Conservation (phyloP, 2,113 vertebrate genomes). For the Xyliphius kryptos region DNA sequence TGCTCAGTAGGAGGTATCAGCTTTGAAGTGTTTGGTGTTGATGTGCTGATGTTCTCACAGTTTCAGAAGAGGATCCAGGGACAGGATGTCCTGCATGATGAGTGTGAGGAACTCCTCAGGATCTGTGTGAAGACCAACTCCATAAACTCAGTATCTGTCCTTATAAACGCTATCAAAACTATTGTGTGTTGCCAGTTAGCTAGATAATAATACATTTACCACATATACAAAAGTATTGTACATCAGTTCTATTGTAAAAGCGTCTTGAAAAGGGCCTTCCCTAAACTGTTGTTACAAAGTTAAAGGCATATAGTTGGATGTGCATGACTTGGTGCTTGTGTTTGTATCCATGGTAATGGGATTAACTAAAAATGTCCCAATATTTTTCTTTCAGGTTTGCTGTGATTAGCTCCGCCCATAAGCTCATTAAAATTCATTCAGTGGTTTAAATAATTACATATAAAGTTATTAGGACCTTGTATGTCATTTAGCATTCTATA, state of each 20-base stretch:
- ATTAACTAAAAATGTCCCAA: too few relatives aligned
- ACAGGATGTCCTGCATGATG: slow-evolving; percentile 78
- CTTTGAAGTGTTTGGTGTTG: neutral
- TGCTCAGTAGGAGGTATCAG: neutral
- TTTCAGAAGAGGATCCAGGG: slow-evolving; percentile 77
- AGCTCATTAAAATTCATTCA: too few relatives aligned
- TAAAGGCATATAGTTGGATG: neutral
- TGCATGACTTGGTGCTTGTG: neutral
- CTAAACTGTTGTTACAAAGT: neutral
- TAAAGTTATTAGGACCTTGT: too few relatives aligned
- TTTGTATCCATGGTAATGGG: neutral
- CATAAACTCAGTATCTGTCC: neutral
- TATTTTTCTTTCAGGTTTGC: too few relatives aligned
- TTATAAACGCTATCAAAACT: neutral
- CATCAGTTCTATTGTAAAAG: neutral
- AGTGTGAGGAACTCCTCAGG: slow-evolving; percentile 85
- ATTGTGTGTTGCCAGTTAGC: neutral
- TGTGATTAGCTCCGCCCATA: too few relatives aligned
- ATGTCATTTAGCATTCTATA: too few relatives aligned
- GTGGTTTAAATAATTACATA: too few relatives aligned
- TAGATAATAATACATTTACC: too few relatives aligned
- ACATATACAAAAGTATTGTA: too few relatives aligned
- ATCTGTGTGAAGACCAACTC: slow-evolving; percentile 56
- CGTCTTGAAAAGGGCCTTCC: slow-evolving; percentile 6
- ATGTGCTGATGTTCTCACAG: slow-evolving; percentile 62